Conservation (phyloP, 2,113 vertebrate species). For the Bombycilla garrulus region DNA sequence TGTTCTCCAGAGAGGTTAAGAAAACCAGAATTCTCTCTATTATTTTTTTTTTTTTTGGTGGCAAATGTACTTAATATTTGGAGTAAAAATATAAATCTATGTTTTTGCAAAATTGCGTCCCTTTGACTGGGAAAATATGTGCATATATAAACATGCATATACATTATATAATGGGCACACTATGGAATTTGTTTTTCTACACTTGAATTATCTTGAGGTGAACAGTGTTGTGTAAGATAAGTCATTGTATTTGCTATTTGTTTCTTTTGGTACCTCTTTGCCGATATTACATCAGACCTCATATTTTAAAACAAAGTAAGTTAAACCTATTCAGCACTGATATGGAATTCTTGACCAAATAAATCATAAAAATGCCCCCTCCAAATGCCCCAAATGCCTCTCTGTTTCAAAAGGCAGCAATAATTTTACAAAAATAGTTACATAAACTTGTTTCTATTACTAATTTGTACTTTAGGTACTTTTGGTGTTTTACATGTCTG, state of each 20-base stretch:
- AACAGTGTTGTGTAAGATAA: background rate
- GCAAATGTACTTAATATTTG: background rate
- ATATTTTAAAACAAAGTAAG: background rate
- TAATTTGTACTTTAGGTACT: background rate
- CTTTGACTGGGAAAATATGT: background rate
- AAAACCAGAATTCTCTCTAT: background rate
- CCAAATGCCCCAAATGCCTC: background rate
- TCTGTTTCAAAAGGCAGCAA: background rate
- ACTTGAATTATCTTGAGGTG: background rate
- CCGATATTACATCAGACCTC: background rate
- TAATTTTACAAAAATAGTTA: background rate
- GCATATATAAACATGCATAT: background rate
- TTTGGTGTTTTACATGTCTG: background rate
- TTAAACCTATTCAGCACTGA: background rate
- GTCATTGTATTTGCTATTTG: background rate
- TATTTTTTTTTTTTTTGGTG: background rate
- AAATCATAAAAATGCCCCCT: background rate
- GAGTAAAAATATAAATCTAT: background rate
- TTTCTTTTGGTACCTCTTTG: background rate
- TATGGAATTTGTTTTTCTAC: background rate
- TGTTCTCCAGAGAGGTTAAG: background rate
- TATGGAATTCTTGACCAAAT: background rate
- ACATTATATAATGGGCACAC: background rate
- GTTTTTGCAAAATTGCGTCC: background rate
- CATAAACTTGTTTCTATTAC: background rate